Conservation (phyloP, 2,797 vertebrate species). For the Rhyacichthys aspro region DNA sequence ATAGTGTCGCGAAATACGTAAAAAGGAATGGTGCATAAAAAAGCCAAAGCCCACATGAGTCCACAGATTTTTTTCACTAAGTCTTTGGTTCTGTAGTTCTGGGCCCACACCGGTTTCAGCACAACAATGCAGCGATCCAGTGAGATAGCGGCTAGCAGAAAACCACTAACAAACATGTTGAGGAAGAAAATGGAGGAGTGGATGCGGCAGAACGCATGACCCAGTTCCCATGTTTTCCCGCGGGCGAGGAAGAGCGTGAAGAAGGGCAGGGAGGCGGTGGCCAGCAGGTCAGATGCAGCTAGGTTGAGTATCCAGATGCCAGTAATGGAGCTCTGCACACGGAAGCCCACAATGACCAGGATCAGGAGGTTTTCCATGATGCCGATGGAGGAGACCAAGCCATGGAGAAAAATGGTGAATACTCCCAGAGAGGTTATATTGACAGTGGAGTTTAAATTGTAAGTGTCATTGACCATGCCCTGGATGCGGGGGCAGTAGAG, state of each 20-base stretch:
- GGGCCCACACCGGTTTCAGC: conserved; percentile 67
- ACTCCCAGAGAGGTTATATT: conserved; percentile 39
- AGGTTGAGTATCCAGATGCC: conserved; percentile 78
- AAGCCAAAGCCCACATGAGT: conserved; percentile 60
- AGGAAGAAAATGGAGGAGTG: conserved; percentile 72
- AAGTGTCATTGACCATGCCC: conserved; percentile 36
- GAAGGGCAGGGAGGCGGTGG: conserved; percentile 66
- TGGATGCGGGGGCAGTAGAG: conserved; percentile 46
- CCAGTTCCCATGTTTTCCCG: conserved; percentile 64
- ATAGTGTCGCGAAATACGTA: conserved; percentile 70
- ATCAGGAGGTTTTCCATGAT: conserved; percentile 75
- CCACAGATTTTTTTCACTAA: conserved; percentile 51
- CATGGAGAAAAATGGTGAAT: conserved; percentile 62
- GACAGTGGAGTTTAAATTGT: conserved; percentile 26
- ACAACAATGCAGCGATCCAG: conserved; percentile 73
- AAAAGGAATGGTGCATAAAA: conserved; percentile 66
- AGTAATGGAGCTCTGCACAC: conserved; percentile 63
- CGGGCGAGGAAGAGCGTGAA: conserved; percentile 71
- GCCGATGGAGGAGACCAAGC: conserved; percentile 64
- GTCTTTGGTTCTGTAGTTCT: conserved; percentile 59
- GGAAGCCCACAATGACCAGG: conserved; percentile 66
- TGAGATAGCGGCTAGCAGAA: conserved; percentile 68
- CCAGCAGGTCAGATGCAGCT: conserved; percentile 68
- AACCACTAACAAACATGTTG: conserved; percentile 75
- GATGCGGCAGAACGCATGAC: conserved; percentile 62